phyloP scores from a whole-genome alignment of 2,797 vertebrate species.

The Ispidina picta region DNA sequence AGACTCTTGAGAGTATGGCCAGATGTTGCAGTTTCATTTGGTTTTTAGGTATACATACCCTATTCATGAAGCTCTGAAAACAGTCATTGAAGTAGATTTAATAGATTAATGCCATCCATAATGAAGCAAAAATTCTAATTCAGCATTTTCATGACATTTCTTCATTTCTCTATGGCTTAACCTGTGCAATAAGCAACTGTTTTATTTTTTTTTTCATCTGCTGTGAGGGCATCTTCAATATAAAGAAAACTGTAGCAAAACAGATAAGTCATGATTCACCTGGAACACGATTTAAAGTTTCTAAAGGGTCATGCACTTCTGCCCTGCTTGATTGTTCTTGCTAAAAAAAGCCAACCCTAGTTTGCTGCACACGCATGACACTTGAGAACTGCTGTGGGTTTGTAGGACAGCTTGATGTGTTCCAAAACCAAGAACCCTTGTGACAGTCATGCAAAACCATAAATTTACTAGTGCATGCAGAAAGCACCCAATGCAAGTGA shows the following conservation, averaged over 20 bases:
- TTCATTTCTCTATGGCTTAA: background rate
- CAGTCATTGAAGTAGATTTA: background rate
- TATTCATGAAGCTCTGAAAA: background rate
- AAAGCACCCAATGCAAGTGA: background rate
- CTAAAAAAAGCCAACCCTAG: background rate
- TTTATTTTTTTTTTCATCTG: background rate
- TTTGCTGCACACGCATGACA: background rate
- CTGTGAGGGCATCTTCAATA: background rate
- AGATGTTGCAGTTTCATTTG: slow-evolving; percentile 4
- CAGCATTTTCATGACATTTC: background rate
- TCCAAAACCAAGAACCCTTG: background rate
- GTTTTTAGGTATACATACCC: background rate
- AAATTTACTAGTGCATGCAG: background rate
- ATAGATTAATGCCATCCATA: background rate
- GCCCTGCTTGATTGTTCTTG: background rate
- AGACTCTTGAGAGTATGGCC: background rate
- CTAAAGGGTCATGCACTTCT: background rate
- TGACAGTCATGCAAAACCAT: background rate
- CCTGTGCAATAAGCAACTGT: background rate
- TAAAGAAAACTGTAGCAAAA: background rate
- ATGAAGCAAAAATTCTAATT: background rate
- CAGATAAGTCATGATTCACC: background rate
- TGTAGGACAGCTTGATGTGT: background rate
- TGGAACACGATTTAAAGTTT: background rate
- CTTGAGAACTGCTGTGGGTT: background rate